phyloP scores from a whole-genome alignment of 30 jellyfish, hydroid and myxozoan genomes.

The Pseudorhiza aurosa region DNA sequence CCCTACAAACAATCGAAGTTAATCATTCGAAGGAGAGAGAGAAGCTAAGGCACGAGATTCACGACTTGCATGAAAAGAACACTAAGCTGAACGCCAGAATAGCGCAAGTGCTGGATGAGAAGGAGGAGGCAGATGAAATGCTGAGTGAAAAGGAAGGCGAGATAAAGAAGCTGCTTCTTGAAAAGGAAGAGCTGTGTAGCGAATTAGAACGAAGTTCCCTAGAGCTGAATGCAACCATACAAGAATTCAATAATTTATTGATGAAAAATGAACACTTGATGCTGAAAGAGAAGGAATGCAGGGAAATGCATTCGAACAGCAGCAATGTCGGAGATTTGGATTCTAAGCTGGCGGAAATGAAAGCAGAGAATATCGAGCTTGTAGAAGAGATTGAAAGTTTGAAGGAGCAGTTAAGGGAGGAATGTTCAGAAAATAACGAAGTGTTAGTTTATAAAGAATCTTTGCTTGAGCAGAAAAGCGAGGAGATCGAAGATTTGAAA shows the following conservation, averaged over 20 bases:
- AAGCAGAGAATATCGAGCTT: background rate
- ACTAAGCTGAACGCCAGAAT: background rate
- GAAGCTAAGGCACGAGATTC: background rate
- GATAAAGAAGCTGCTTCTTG: background rate
- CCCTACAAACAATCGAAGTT: background rate
- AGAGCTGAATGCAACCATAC: constrained; percentile 15
- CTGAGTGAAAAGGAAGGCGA: background rate
- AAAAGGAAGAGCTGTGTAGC: background rate
- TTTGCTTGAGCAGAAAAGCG: background rate
- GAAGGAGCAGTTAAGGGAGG: constrained; percentile 6
- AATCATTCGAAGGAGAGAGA: background rate
- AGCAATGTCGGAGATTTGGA: background rate
- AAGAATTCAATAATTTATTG: constrained; percentile 8
- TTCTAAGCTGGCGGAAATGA: background rate
- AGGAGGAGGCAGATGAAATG: background rate
- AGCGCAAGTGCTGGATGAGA: background rate
- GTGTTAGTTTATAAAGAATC: background rate
- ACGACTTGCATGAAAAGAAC: background rate
- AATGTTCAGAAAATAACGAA: background rate
- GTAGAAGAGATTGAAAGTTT: constrained; percentile 5
- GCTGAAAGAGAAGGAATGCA: background rate
- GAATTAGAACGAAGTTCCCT: background rate
- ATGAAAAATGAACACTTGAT: background rate
- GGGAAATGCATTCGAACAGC: background rate
- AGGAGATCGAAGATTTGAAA: constrained; percentile 2